Evolutionary conservation across 2,888 invertebrate species (phyloP).

Genomic region (Imbricaverruca yamaguchii): DNA sequence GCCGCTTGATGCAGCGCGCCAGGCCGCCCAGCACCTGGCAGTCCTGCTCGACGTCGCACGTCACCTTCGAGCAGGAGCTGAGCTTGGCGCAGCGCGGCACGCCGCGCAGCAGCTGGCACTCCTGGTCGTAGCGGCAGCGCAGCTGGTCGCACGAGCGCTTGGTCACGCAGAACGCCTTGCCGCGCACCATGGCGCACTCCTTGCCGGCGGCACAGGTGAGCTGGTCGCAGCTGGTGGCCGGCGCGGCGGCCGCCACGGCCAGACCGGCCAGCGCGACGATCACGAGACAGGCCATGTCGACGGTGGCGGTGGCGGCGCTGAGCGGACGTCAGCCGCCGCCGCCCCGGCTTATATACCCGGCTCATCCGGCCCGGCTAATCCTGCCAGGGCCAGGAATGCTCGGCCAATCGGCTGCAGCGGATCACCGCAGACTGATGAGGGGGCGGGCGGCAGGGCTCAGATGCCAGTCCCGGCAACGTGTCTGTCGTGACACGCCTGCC

Average conservation of each 20-base stretch:
- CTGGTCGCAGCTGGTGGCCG: not conserved
- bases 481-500: too few species aligned
- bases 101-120: not conserved
- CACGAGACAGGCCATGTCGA: not conserved
- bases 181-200: not conserved
- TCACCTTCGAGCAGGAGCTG: not conserved
- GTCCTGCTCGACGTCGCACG: not conserved
- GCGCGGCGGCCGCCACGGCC: not conserved
- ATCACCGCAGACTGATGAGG: too few species aligned
- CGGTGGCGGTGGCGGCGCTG: not conserved
- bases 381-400: too few species aligned
- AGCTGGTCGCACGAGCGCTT: not conserved
- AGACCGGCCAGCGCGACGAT: not conserved
- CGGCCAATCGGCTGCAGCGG: too few species aligned
- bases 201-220: not conserved
- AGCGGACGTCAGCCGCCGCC: not conserved
- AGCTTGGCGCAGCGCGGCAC: not conserved
- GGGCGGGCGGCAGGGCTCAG: too few species aligned
- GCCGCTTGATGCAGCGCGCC: not conserved
- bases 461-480: too few species aligned
- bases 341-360: not conserved
- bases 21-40: not conserved
- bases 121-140: slow-evolving; percentile 17
- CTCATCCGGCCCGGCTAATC: not conserved
- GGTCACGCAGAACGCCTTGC: not conserved